Base-by-base conservation (phyloP, 1,140 invertebrate species). In the Coelopa frigida region DNA sequence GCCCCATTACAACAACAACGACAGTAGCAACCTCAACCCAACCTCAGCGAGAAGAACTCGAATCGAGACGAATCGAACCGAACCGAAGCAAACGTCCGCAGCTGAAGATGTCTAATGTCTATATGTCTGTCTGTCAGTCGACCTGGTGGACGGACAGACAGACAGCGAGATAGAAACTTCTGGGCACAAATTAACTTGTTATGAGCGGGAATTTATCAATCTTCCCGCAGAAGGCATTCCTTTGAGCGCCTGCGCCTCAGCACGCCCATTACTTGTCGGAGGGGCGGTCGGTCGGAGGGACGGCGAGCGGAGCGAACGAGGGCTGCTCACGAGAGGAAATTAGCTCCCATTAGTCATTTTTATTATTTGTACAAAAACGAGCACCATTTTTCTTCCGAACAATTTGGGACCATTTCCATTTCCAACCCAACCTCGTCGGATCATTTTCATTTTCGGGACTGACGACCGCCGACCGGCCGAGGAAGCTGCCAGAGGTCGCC, bases 321-420 rank as follows among this genome's bases (percentile, higher is more conserved):
- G 32, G 31, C 27, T 14, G 20, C 42, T 44, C 44, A 33, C 32
- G 17, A 37, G 26, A 21, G 44, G 35, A 46, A 46, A 46, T 38
- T 46, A 46, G 14, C 15, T 46, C 22, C 44, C 44, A 46, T 46
- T 46, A 46, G 44, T 46, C 44, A 46, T 46, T 46, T 46, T 46
- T 46, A 46, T 46, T 46, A 24, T 33, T 46, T 36, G 18, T n/a
- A 8, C 4, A 36, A 36, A 45, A 45, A 20, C 10, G 29, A 44
- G 10, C 17, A 20, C 22, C 35, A 23, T 44, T 15, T 44, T 44
- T 32, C 42, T 29, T 29, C 12, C 26, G 27, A 37, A 46, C 15
- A 36, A 46, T 46, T 46, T 46, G 35, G 44, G 29, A 26, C 14
- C 17, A 27, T 29, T 18, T 24, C 21, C 40, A 29, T 31, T 24